Conservation (phyloP, 2,113 vertebrate genomes). For the Bujurquina vittata region DNA sequence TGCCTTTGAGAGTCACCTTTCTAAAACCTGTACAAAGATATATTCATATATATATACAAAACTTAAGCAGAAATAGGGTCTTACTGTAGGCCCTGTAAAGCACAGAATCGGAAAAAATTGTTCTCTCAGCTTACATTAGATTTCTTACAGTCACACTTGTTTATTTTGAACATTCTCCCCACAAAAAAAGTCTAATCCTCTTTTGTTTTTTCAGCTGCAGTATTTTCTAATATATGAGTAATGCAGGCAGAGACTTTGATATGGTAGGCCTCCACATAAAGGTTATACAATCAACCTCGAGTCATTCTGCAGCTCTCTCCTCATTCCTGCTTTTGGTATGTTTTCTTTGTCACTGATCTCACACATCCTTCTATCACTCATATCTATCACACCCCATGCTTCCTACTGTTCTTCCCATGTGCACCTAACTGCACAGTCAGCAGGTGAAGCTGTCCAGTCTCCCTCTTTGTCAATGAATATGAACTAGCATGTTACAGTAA, state of each 20-base stretch:
- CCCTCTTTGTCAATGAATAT: no score
- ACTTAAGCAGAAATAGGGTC: background rate
- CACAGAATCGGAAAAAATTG: background rate
- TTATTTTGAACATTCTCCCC: background rate
- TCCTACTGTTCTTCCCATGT: no score
- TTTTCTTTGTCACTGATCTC: background rate
- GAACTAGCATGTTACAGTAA: no score
- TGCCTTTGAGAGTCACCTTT: conserved; percentile 20
- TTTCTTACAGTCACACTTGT: background rate
- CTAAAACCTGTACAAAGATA: conserved; percentile 6
- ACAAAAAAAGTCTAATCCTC: background rate
- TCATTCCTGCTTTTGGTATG: background rate
- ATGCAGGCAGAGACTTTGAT: background rate
- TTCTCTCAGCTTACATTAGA: background rate
- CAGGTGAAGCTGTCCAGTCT: no score
- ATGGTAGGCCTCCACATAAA: background rate
- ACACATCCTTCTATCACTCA: no score
- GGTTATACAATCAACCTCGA: background rate
- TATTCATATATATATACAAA: background rate
- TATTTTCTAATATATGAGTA: background rate
- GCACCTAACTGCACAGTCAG: no score
- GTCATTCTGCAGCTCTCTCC: background rate
- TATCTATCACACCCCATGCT: background rate
- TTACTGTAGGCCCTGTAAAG: background rate
- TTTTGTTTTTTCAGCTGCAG: background rate